A percentile compares a stretch with the other conserved stretches of the same genome.
phyloP scores from a whole-genome alignment of 2,888 invertebrate species.

The Pseudococcus longispinus region DNA sequence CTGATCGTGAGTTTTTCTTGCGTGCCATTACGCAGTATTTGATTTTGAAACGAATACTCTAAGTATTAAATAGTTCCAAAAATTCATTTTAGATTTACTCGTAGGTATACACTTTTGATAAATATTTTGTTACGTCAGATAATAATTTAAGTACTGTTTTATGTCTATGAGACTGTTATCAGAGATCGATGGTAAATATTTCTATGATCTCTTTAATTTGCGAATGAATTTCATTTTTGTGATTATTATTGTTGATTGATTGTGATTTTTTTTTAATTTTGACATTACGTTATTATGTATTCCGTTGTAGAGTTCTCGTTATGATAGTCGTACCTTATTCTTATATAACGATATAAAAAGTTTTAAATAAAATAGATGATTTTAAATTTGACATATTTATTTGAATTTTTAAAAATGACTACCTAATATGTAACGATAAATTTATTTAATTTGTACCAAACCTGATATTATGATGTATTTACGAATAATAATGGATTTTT shows the following conservation, averaged over 20 bases:
- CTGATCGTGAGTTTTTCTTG: not conserved
- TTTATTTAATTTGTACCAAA: not conserved
- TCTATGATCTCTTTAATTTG: slow-evolving; percentile 50
- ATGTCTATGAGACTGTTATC: slow-evolving; percentile 49
- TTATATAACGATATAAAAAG: not conserved
- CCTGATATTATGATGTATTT: not conserved
- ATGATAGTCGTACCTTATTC: not conserved
- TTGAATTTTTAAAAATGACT: slow-evolving; percentile 14
- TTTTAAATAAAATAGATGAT: not conserved
- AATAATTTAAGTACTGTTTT: not conserved
- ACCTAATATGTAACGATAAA: slow-evolving; percentile 4
- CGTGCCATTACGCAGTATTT: not conserved
- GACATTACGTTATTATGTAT: slow-evolving; percentile 37
- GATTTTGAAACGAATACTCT: not conserved
- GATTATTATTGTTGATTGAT: slow-evolving; percentile 46
- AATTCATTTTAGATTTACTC: slow-evolving; percentile 14
- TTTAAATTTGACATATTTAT: slow-evolving; percentile 8
- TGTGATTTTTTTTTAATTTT: slow-evolving; percentile 15
- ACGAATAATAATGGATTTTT: not conserved
- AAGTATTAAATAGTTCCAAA: slow-evolving; percentile 29
- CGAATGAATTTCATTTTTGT: slow-evolving; percentile 24
- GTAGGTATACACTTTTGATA: not conserved
- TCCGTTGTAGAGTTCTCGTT: not conserved
- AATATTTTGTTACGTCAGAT: slow-evolving; percentile 17
- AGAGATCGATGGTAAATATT: slow-evolving; percentile 31